Base-by-base conservation (phyloP, 1,140 invertebrate genomes). In the Drosophila azteca region DNA sequence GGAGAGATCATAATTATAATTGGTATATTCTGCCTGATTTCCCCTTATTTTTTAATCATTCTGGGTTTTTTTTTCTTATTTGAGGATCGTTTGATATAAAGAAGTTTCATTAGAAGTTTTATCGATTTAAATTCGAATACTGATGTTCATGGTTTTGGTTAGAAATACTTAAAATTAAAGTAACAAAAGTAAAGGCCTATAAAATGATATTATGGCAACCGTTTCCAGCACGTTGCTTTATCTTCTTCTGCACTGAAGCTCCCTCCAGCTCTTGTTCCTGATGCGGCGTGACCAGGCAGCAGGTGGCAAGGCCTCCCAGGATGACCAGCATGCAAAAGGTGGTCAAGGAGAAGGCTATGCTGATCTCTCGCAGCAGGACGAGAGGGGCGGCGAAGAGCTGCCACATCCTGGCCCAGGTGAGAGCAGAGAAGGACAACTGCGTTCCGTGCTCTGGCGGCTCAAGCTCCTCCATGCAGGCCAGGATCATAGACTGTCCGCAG, bases 331-430 rank as follows among this genome's bases (percentile, higher is more conserved):
- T 62, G 49, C 88, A 87, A 35, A 89, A 91, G 20, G 79, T 43
- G 52, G 75, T 87, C n/a, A 91, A 54, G 0, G 90, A 88, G 20
- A 91, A 20, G n/a, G 88, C 88, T 9, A 75, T 61, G 45, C 82
- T 77, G 20, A 89, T 67, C 53, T 91, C 83, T 20, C 79, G 66
- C 0, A 91, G 79, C 46, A 91, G 45, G 1, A 80, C 90, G 2
- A 91, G 71, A 50, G 91, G 91, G 3, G 90, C 89, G 39, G 90
- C 90, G 45, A 83, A 89, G 5, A 91, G 72, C 46, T 91, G 66
- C 79, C 90, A 90, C 13, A 91, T 71, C 11, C 90, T 77, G 0
- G 90, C 82, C 67, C 79, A 90, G 0, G 87, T 90, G 17, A 89
- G 61, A 20, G 69, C 82, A 0, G 90, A 91, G 48, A 90, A 91